A percentile compares a stretch with the other conserved stretches of the same genome.
These are phyloP conservation scores for Apis mellifera DNA, from an alignment of 1,140 invertebrate species.

Conservation along the genomic window DNA sequence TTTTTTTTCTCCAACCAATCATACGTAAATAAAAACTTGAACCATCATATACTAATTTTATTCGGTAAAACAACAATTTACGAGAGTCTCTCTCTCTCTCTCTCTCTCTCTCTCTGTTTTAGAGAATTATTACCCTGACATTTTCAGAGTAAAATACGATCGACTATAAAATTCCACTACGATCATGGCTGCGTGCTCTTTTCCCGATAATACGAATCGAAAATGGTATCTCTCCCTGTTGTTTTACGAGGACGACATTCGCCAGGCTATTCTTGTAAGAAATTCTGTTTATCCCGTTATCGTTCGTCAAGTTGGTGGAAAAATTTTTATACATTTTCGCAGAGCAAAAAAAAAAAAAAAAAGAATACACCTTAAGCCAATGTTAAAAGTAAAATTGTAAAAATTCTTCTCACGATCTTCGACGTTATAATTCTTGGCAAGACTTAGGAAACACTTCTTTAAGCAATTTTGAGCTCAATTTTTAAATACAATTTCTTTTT, in stretches of 20 bases:
- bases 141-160: not conserved
- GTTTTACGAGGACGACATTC: constrained; percentile 1
- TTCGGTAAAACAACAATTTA: not conserved
- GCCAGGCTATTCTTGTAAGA: not conserved
- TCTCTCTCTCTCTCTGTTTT: not conserved
- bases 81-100: no score
- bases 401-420: no score
- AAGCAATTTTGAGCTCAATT: no score
- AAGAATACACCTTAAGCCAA: not conserved
- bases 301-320: not conserved
- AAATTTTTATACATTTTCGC: not conserved
- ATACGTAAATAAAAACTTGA: not conserved
- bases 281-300: not conserved
- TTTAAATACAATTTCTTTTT: no score
- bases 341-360: no score
- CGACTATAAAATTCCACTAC: constrained; percentile 2
- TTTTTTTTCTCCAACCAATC: no score
- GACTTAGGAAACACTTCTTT: no score
- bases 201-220: not conserved
- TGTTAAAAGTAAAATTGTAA: no score
- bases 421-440: no score
- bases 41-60: not conserved
- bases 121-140: not conserved
- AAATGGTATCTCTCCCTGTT: not conserved
- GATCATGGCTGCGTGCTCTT: not conserved